Conservation (phyloP, 2,888 invertebrate genomes). For the Beris chalybata region DNA sequence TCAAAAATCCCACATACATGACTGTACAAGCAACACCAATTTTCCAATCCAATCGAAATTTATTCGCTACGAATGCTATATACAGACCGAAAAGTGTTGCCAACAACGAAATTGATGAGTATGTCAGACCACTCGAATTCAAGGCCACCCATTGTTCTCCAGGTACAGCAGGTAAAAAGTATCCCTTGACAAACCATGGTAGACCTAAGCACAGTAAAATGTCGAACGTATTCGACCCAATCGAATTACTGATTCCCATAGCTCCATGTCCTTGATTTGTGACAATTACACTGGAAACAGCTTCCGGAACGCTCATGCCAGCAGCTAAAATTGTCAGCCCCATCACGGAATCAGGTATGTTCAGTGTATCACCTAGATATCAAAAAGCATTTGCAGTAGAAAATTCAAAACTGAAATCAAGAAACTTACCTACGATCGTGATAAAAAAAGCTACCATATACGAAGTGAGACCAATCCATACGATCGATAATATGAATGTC, state of each 20-base stretch:
- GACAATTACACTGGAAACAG: conserved; percentile 81
- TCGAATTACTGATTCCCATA: conserved; percentile 73
- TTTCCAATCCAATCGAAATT: conserved; percentile 70
- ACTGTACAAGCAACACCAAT: conserved; percentile 68
- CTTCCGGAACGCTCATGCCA: conserved; percentile 85
- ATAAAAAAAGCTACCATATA: conserved; percentile 88
- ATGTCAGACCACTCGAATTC: conserved; percentile 75
- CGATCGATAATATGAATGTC: conserved; percentile 77
- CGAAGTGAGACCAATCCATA: conserved; percentile 79
- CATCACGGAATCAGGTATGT: conserved; percentile 82
- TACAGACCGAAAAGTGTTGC: conserved; percentile 73
- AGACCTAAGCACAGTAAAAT: conserved; percentile 75
- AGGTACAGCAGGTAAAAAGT: conserved; percentile 63
- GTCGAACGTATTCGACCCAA: conserved; percentile 82
- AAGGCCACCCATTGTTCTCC: conserved; percentile 65
- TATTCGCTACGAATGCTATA: conserved; percentile 65
- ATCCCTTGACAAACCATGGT: conserved; percentile 75
- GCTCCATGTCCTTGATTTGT: conserved; percentile 71
- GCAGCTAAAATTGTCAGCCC: conserved; percentile 83
- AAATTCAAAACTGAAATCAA: not conserved
- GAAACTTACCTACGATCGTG: conserved; percentile 69
- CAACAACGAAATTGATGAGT: conserved; percentile 74
- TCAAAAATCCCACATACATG: conserved; percentile 69
- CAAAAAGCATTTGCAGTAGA: not conserved
- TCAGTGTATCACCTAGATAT: conserved; percentile 71